Percentiles rank a stretch among this genome's conserved stretches.
These are phyloP conservation scores for Rhombomys opimus DNA, from an alignment of 2,113 vertebrate genomes.

Conservation along the genomic window DNA sequence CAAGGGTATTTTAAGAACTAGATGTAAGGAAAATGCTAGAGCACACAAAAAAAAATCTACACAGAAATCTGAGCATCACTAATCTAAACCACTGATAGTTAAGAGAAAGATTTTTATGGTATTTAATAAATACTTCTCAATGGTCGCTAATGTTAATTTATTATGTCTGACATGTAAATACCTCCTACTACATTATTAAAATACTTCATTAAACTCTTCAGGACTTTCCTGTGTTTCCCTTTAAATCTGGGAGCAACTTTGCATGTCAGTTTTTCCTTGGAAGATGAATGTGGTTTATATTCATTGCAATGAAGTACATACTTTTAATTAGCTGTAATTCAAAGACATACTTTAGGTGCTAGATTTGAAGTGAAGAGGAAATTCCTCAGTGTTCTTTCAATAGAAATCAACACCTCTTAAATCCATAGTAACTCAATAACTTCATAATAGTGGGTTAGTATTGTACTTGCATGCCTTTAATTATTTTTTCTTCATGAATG, in stretches of 20 bases:
- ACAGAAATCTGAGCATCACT: not conserved
- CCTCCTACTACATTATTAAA: not conserved
- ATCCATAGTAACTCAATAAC: slow-evolving; percentile 30
- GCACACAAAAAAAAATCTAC: not conserved
- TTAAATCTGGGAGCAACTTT: not conserved
- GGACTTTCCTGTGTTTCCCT: not conserved
- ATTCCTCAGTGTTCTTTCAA: not conserved
- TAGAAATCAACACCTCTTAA: not conserved
- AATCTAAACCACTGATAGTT: not conserved
- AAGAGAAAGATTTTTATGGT: not conserved
- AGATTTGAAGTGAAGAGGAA: slow-evolving; percentile 18
- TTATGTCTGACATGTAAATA: not conserved
- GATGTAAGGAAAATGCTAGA: fast-evolving
- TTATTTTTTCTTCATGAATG: slow-evolving; percentile 44
- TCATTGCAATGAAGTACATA: not conserved
- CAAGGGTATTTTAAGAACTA: not conserved
- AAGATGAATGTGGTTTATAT: not conserved
- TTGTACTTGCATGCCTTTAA: slow-evolving; percentile 9
- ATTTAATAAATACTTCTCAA: not conserved
- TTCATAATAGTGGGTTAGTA: not conserved
- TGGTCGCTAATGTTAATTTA: not conserved
- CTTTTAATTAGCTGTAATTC: not conserved
- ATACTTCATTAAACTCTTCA: not conserved
- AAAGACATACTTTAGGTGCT: not conserved
- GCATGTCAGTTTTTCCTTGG: not conserved